Evolutionary conservation across 2,888 invertebrate species (phyloP), one percentile per base, ranked within the genome.

Genomic region (Timema podura): DNA sequence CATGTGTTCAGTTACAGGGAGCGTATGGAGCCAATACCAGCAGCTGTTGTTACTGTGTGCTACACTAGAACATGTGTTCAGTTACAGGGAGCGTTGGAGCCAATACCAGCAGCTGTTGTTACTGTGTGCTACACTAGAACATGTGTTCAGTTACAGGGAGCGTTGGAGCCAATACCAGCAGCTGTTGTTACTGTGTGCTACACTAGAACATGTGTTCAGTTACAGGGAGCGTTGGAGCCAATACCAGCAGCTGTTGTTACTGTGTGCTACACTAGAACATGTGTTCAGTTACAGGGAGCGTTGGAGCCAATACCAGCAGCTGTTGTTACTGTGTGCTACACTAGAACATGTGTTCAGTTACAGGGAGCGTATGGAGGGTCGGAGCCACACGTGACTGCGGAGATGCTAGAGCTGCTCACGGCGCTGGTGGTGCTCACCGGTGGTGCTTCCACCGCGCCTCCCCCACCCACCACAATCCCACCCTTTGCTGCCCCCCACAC

Each of bases 371-470:
- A 30, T 45, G 61, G 30, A 10, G 44, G 61, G 30, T 30, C 7
- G 61, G 44, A 44, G 61, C 10, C 30, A 9, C 30, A 13, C 30
- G 61, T 13, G 44, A 44, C 10, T 61, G 57, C 57, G 30, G 57
- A 30, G 15, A 65, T 48, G 48, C 46, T 10, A 15, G 65, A 30
- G 2, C 48, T 48, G 9, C 45, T 66, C 6, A 13, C 13, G 13
- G 48, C 49, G 30, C 15, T 66, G 44, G 8, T 66, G 48, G 44
- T 59, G 69, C 89, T 89, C 64, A 88, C 89, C 0, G 88, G 89
- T 76, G 88, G 88, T 13, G 72, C 70, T 16, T 87, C 87, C 70
- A 85, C 85, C 48, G 88, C 86, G 61, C 85, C 87, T 70, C 86
- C 85, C 10, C 79, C 87, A 51, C 88, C 88, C 61, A 68, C 73